Evolutionary conservation across 2,113 vertebrate species (phyloP).

Genomic region (Vireo altiloquus): DNA sequence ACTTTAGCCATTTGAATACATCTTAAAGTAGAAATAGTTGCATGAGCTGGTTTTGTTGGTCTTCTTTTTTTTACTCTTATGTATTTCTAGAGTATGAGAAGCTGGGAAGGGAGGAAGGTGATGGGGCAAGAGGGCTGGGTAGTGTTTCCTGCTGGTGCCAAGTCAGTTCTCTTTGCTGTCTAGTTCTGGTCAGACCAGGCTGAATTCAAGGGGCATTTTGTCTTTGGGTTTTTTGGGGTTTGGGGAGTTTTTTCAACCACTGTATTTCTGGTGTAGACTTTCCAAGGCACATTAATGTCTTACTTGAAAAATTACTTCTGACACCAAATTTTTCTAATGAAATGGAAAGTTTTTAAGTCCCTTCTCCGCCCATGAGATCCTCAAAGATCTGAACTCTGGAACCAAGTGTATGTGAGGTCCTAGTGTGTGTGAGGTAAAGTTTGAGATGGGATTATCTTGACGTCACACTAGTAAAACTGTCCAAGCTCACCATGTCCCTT

Average conservation of each 20-base stretch:
- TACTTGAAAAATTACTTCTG: neutral
- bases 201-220: neutral
- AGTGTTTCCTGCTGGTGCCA: neutral
- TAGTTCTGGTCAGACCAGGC: neutral
- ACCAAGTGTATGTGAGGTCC: neutral
- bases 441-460: neutral
- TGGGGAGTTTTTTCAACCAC: neutral
- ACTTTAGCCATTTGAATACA: neutral
- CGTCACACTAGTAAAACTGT: neutral
- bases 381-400: neutral
- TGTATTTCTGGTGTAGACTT: neutral
- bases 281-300: neutral
- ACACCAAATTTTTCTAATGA: neutral
- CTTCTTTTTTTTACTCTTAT: neutral
- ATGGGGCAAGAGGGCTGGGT: fast-evolving
- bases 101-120: neutral
- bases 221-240: neutral
- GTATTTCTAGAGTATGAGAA: neutral
- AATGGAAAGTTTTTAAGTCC: neutral
- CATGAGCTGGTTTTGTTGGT: fast-evolving
- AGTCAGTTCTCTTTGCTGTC: neutral
- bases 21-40: neutral
- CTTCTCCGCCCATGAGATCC: neutral
- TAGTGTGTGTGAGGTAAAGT: neutral
- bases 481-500: neutral